A percentile compares a stretch with the other conserved stretches of the same genome.
Conservation (phyloP, 2,113 vertebrate genomes). For the Myrmophylax atrothorax region DNA sequence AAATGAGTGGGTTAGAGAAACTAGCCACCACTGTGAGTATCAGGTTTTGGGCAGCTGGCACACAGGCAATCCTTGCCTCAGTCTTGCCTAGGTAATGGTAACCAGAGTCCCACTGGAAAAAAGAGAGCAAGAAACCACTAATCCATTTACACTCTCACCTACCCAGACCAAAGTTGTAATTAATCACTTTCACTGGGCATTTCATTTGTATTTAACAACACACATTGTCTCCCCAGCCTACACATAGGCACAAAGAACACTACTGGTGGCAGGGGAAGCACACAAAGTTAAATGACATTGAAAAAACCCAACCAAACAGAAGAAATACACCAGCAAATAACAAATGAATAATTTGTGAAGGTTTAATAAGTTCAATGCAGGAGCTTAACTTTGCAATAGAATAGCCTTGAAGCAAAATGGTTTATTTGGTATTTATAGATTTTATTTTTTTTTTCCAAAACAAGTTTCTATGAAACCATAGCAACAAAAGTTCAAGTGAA, state of each 20-base stretch:
- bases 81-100: not conserved
- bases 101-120: not conserved
- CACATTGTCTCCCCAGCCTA: not conserved
- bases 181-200: not conserved
- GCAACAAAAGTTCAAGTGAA: constrained; percentile 14
- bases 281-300: not conserved
- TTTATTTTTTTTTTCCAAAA: not conserved
- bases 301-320: not conserved
- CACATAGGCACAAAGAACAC: not conserved
- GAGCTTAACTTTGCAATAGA: not conserved
- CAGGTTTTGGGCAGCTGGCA: constrained; percentile 53
- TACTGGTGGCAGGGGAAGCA: not conserved
- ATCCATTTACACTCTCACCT: not conserved
- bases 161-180: not conserved
- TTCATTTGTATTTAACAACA: not conserved
- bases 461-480: constrained; percentile 42
- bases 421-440: constrained; percentile 38
- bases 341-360: not conserved
- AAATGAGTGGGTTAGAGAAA: constrained; percentile 1
- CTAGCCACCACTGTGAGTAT: not conserved
- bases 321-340: not conserved
- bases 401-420: not conserved
- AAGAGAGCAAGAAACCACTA: not conserved
- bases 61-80: not conserved
- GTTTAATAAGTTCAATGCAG: not conserved